Evolutionary conservation across 2,113 vertebrate species (phyloP).

Genomic region (Chaenogobius annularis): DNA sequence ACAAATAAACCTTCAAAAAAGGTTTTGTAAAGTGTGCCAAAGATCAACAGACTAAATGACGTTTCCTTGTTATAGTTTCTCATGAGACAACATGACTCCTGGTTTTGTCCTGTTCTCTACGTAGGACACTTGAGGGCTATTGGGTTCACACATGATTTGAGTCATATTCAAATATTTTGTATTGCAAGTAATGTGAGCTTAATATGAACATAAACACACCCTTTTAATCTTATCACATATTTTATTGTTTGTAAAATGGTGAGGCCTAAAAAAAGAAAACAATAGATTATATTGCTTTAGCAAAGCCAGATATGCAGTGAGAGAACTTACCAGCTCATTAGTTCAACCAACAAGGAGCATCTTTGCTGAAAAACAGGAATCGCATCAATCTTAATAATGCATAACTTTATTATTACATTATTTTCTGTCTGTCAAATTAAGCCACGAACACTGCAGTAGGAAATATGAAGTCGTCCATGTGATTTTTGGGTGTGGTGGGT

Average conservation of each 20-base stretch:
- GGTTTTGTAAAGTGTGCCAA: too few species aligned
- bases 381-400: slow-evolving; percentile 60
- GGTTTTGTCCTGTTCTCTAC: too few species aligned
- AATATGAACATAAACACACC: slow-evolving; percentile 20
- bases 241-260: slow-evolving; percentile 58
- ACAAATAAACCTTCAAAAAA: too few species aligned
- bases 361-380: slow-evolving; percentile 62
- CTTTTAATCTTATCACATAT: slow-evolving; percentile 24
- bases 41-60: too few species aligned
- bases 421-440: slow-evolving; percentile 55
- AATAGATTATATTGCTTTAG: background rate
- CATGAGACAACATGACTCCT: too few species aligned
- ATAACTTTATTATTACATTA: slow-evolving; percentile 60
- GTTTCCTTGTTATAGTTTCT: too few species aligned
- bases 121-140: too few species aligned
- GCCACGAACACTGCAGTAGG: slow-evolving; percentile 17
- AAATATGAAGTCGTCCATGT: slow-evolving; percentile 15
- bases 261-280: slow-evolving; percentile 17
- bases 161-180: too few species aligned
- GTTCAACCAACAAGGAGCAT: slow-evolving; percentile 14
- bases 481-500: slow-evolving; percentile 9
- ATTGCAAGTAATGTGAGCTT: slow-evolving; percentile 8
- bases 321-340: slow-evolving; percentile 28
- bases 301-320: background rate
- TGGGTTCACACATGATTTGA: too few species aligned